A percentile compares a stretch with the other conserved stretches of the same genome.
phyloP scores from a whole-genome alignment of 2,888 invertebrate genomes.

The Willowsia nigromaculata region DNA sequence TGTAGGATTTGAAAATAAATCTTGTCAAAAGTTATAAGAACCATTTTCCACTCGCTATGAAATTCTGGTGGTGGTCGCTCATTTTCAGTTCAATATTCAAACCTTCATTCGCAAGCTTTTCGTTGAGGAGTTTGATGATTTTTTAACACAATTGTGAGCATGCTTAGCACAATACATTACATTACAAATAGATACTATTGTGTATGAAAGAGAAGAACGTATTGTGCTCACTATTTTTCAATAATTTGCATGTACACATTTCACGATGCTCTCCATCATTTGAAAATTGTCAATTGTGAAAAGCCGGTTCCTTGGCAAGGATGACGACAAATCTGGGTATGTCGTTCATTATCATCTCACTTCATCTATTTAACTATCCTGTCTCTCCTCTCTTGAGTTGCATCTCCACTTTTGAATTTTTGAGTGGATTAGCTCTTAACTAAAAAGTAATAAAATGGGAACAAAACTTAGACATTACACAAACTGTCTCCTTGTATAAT shows the following conservation, averaged over 20 bases:
- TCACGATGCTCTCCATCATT: background rate
- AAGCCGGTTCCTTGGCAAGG: constrained; percentile 49
- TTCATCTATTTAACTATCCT: constrained; percentile 33
- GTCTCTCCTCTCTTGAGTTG: background rate
- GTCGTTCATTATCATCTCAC: constrained; percentile 40
- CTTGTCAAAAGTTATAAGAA: background rate
- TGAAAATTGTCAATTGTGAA: constrained; percentile 47
- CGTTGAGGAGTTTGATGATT: no score
- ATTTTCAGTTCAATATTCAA: no score
- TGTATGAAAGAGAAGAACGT: no score
- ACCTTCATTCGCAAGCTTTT: no score
- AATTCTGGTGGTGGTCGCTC: no score
- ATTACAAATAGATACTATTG: no score
- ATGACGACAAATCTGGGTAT: background rate
- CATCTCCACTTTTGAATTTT: background rate
- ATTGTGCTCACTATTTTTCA: background rate
- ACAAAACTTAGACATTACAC: no score
- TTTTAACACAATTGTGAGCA: no score
- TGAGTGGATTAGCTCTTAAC: background rate
- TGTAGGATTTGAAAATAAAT: background rate
- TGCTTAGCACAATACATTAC: no score
- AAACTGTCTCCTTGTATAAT: no score
- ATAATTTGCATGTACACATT: constrained; percentile 15
- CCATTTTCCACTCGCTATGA: no score
- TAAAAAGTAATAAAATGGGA: constrained; percentile 42